Evolutionary conservation across 2,888 invertebrate species (phyloP).

Genomic region (Drosophila suboccidentalis): DNA sequence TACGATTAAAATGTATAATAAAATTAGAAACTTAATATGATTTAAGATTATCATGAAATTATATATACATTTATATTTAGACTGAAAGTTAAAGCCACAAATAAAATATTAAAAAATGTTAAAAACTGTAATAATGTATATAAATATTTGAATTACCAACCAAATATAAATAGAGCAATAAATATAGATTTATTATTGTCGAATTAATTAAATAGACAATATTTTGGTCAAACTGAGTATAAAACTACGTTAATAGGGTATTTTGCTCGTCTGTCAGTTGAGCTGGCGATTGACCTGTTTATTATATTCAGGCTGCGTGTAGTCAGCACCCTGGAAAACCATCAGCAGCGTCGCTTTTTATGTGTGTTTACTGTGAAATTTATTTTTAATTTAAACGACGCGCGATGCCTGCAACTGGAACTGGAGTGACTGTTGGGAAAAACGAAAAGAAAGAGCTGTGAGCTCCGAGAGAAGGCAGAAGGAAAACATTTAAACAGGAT

Average conservation of each 20-base stretch:
- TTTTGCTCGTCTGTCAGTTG: slow-evolving; percentile 6
- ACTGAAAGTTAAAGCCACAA: too few relatives aligned
- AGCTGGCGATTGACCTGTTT: slow-evolving; percentile 15
- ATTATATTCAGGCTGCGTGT: slow-evolving; percentile 34
- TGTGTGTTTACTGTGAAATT: slow-evolving; percentile 82
- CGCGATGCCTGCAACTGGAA: slow-evolving; percentile 40
- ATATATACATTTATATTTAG: too few relatives aligned
- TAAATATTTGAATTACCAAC: too few relatives aligned
- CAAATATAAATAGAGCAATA: too few relatives aligned
- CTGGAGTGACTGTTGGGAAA: slow-evolving; percentile 41
- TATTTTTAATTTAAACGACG: slow-evolving; percentile 80
- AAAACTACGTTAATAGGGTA: slow-evolving; percentile 1
- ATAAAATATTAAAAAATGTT: too few relatives aligned
- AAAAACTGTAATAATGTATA: too few relatives aligned
- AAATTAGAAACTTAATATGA: too few relatives aligned
- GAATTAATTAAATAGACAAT: too few relatives aligned
- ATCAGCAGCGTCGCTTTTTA: slow-evolving; percentile 66
- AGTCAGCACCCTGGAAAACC: slow-evolving; percentile 37
- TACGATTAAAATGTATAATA: too few relatives aligned
- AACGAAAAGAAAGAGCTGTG: slow-evolving; percentile 1
- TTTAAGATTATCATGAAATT: too few relatives aligned
- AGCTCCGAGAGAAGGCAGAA: slow-evolving; percentile 10
- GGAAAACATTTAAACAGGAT: slow-evolving; percentile 76
- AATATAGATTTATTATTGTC: too few relatives aligned
- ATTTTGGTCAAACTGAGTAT: too few relatives aligned